phyloP scores from a whole-genome alignment of 2,797 vertebrate species.

The Hippoglossus hippoglossus region DNA sequence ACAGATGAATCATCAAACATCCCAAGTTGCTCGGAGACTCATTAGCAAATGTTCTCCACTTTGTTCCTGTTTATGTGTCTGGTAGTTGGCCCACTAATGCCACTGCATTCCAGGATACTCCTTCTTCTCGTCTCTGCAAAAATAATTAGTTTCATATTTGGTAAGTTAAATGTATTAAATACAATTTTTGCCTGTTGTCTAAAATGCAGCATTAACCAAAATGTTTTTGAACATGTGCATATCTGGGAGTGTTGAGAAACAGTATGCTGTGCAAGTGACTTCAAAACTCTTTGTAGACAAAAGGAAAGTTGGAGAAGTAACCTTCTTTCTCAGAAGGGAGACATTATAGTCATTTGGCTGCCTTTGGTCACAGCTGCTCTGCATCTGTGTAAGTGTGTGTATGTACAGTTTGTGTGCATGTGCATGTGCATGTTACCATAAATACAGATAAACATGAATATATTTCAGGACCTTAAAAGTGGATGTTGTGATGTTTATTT shows the following conservation, averaged over 20 bases:
- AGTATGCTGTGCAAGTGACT: neutral
- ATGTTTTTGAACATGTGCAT: slow-evolving; percentile 1
- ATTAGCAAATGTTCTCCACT: slow-evolving; percentile 24
- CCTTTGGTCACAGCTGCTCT: slow-evolving; percentile 57
- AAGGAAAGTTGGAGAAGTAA: slow-evolving; percentile 23
- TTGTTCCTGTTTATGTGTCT: slow-evolving; percentile 33
- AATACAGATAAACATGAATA: slow-evolving; percentile 27
- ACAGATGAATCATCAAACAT: slow-evolving; percentile 47
- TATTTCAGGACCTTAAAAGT: slow-evolving; percentile 16
- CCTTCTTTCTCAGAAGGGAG: slow-evolving; percentile 59
- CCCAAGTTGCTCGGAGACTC: slow-evolving; percentile 42
- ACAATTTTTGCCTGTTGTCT: slow-evolving; percentile 6
- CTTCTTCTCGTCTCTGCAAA: slow-evolving; percentile 27
- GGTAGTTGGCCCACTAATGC: slow-evolving; percentile 32
- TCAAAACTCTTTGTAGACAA: slow-evolving; percentile 30
- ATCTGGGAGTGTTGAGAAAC: neutral
- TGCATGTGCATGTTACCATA: slow-evolving; percentile 10
- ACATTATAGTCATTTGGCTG: slow-evolving; percentile 42
- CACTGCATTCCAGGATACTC: slow-evolving; percentile 11
- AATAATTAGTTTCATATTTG: slow-evolving; percentile 43
- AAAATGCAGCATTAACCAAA: slow-evolving; percentile 6
- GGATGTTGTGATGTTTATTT: slow-evolving; percentile 1
- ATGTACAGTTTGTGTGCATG: neutral
- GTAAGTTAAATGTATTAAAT: slow-evolving; percentile 20
- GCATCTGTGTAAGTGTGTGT: neutral